Evolutionary conservation across 2,797 vertebrate species (phyloP), one percentile per base, ranked within the genome.

Genomic region (Epinephelus awoara): DNA sequence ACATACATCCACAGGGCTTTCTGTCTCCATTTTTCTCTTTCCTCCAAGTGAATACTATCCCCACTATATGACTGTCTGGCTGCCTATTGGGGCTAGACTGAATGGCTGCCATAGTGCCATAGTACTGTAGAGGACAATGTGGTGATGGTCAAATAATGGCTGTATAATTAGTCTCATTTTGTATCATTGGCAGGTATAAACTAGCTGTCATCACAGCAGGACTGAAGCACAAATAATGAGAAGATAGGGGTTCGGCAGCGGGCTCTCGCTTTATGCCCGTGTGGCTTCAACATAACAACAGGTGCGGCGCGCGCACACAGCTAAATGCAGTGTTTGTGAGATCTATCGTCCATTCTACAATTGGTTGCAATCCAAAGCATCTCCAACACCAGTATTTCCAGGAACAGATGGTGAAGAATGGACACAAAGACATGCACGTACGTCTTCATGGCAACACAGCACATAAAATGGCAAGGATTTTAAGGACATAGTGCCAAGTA

Each of bases 391-490:
- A 77, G 75, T 72, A 82, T 87, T 84, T 89, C 63, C 69, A 74
- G 56, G 84, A 93, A 78, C 91, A 93, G 90, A 92, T 94, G 91
- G 89, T 80, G 51, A 72, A 87, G 85, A 91, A 86, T n/a, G 55
- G 81, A 81, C 84, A 85, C 87, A 92, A 85, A 92, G 79, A 82
- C 59, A 56, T 34, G 68, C 69, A 72, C 67, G 79, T 87, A 70
- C 67, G 79, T 87, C 80, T 88, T 90, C 72, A 63, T 86, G 76
- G 91, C 88, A 90, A 81, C 82, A 62, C 67, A 54, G 79, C 67
- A 61, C 70, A 76, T 52, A 58, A 82, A 87, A 89, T 85, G 87
- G 87, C 85, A 77, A 78, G 72, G 82, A 84, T 77, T 85, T 82
- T 21, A 69, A 86, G 75, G 56, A 85, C 69, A 71, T 51, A 0